Base-by-base conservation (phyloP, 2,888 invertebrate genomes). In the Deroplatys truncata region DNA sequence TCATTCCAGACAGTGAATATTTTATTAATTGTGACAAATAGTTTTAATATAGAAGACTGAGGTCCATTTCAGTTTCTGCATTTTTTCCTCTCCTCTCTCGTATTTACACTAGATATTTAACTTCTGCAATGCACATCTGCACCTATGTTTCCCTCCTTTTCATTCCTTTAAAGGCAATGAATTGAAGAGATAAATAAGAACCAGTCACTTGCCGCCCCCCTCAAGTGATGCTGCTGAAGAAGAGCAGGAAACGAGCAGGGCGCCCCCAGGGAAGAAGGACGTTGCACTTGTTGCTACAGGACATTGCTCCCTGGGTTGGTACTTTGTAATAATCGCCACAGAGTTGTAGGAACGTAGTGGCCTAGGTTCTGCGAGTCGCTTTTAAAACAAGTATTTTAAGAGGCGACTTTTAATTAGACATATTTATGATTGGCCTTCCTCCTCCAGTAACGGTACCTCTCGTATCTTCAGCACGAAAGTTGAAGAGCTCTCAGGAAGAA, bases 231-330 rank as follows among this genome's bases (percentile, higher is more conserved):
- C 56, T 72, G 56, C 20, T 72, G 56, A 87, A 82, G 29, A 87
- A 31, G 16, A 87, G 35, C n/a, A 87, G 83, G 83, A 87, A 87
- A 83, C 29, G 82, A 87, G 43, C n/a, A 31, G 87, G 83, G 28
- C 56, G 56, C 56, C 56, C 56, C 56, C 56, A 72, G 56, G 56
- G 56, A 29, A 35, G 82, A 85, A 84, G 89, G 89, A 31, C 89
- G 84, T 90, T 90, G 89, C 89, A 84, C 89, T 90, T 56, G 49
- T 28, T n/a, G 43, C 28, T 31, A 35, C n/a, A 90, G 89, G 88
- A 88, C 89, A 83, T 90, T 90, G 89, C 89, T 88, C 89, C 85
- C 88, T 83, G 28, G 20, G 86, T 28, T 85, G 35, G 25, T 72
- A 85, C 82, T 84, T 72, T 72, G 25, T 20, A 56, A 28, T 88